phyloP scores from a whole-genome alignment of 2,888 invertebrate genomes.

The Heliconius charithonia region DNA sequence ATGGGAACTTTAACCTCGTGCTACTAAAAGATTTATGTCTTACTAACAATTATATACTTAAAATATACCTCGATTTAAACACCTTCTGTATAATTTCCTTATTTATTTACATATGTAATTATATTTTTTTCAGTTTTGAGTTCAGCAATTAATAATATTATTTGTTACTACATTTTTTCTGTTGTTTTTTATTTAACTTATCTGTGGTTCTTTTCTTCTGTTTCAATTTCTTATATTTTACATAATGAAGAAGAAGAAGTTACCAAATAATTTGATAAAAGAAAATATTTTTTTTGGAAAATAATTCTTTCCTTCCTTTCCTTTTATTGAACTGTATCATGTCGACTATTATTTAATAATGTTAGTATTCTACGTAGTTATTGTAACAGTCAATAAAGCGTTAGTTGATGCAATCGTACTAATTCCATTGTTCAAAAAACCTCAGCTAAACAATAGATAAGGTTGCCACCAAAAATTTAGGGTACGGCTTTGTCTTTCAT shows the following conservation, averaged over 20 bases:
- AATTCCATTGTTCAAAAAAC: conserved; percentile 52
- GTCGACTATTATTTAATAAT: not conserved
- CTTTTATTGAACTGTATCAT: too few relatives aligned
- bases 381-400: conserved; percentile 20
- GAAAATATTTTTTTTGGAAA: not conserved
- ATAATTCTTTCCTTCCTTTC: too few relatives aligned
- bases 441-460: conserved; percentile 54
- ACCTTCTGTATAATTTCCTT: conserved; percentile 16
- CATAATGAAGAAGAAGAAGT: not conserved
- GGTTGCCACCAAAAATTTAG: conserved; percentile 59
- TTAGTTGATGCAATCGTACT: conserved; percentile 46
- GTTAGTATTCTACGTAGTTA: conserved; percentile 13
- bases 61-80: conserved; percentile 4
- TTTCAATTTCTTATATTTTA: not conserved
- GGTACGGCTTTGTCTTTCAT: conserved; percentile 53
- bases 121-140: conserved; percentile 5
- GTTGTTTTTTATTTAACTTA: not conserved
- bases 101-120: conserved; percentile 1
- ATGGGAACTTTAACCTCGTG: conserved; percentile 64
- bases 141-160: not conserved
- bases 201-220: not conserved
- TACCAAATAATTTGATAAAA: not conserved
- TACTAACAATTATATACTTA: conserved; percentile 15
- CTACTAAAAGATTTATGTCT: conserved; percentile 18
- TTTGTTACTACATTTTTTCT: not conserved